Evolutionary conservation across 1,140 invertebrate species (phyloP).

Genomic region (Pantala flavescens): DNA sequence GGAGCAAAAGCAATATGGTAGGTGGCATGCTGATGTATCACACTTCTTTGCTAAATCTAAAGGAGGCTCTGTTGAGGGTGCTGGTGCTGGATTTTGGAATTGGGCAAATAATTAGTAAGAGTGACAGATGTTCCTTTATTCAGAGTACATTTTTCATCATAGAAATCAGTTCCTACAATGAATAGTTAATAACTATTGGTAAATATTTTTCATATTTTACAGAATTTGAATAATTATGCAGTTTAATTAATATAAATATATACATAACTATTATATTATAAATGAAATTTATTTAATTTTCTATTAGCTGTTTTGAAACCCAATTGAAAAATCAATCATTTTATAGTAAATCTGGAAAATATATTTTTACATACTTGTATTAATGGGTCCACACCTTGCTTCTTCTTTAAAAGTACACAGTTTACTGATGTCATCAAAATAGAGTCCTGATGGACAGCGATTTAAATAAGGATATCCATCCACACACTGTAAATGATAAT

Average conservation of each 20-base stretch:
- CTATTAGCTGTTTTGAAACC: no score
- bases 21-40: conserved; percentile 57
- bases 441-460: conserved; percentile 76
- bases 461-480: conserved; percentile 77
- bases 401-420: conserved; percentile 85
- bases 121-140: not conserved
- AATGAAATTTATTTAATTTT: no score
- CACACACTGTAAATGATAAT: conserved; percentile 67
- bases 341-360: no score
- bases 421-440: conserved; percentile 83
- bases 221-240: no score
- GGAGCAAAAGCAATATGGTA: conserved; percentile 90
- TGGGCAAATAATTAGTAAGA: conserved; percentile 10
- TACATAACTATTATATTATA: no score
- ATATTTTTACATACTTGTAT: conserved; percentile 70
- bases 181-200: not conserved
- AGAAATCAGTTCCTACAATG: not conserved
- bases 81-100: conserved; percentile 47
- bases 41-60: conserved; percentile 67
- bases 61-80: conserved; percentile 67
- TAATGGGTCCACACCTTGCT: conserved; percentile 78
- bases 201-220: no score
- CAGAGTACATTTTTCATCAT: no score
- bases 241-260: no score
- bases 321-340: no score